Conservation (phyloP, 2,113 vertebrate species). For the Laterallus jamaicensis region DNA sequence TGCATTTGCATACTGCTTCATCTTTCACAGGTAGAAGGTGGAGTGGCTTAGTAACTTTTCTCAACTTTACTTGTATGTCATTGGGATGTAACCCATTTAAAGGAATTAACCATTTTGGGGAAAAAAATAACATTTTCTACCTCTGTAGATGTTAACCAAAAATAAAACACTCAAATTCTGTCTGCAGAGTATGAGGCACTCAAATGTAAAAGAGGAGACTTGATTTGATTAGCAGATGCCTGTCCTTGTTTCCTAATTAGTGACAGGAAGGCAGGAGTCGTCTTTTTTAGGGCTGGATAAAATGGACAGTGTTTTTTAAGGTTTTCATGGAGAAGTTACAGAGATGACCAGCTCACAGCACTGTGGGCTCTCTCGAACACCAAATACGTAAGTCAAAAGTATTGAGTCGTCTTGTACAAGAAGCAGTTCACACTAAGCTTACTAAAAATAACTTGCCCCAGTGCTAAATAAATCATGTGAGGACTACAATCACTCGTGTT, state of each 20-base stretch:
- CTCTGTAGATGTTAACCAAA: not conserved
- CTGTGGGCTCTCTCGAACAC: not conserved
- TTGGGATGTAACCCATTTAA: not conserved
- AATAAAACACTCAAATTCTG: not conserved
- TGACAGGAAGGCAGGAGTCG: not conserved
- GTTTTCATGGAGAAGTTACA: not conserved
- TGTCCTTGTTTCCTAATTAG: not conserved
- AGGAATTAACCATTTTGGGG: not conserved
- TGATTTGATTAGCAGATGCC: not conserved
- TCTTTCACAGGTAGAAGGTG: not conserved
- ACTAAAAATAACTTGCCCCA: not conserved
- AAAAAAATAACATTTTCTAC: not conserved
- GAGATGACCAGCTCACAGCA: not conserved
- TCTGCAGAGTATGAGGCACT: not conserved
- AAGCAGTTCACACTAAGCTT: not conserved
- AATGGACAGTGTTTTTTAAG: not conserved
- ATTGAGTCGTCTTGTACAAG: not conserved
- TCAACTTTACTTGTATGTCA: not conserved
- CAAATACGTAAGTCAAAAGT: not conserved
- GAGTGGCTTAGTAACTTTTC: not conserved
- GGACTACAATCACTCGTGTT: not conserved
- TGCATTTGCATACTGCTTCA: not conserved
- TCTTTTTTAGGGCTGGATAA: not conserved
- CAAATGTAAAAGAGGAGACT: not conserved
- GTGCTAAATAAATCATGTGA: not conserved